phyloP scores from a whole-genome alignment of 2,113 vertebrate species.

The Xiphophorus maculatus region DNA sequence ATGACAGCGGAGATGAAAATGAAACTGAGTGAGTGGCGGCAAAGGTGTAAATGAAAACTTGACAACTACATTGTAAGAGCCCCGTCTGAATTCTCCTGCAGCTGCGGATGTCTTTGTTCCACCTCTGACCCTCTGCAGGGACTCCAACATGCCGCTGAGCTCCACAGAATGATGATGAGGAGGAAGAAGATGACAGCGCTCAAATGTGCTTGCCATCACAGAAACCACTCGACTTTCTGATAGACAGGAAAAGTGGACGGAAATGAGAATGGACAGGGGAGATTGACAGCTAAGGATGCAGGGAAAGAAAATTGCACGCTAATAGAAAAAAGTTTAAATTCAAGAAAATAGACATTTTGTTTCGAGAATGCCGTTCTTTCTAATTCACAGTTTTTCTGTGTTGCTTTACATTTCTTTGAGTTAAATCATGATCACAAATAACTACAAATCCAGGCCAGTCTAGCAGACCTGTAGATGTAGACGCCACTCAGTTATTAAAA shows the following conservation, averaged over 20 bases:
- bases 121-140: slow-evolving; percentile 48
- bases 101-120: slow-evolving; percentile 29
- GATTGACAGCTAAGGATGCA: slow-evolving; percentile 5
- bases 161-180: slow-evolving; percentile 34
- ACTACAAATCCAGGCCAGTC: background rate
- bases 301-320: background rate
- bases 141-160: slow-evolving; percentile 8
- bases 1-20: slow-evolving; percentile 41
- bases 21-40: slow-evolving; percentile 21
- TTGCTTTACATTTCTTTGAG: background rate
- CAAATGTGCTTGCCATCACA: slow-evolving; percentile 26
- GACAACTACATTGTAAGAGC: slow-evolving; percentile 12
- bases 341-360: slow-evolving; percentile 7
- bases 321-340: slow-evolving; percentile 1
- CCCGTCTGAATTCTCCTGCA: slow-evolving; percentile 14
- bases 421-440: background rate
- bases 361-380: background rate
- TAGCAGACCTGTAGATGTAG: background rate
- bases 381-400: slow-evolving; percentile 16
- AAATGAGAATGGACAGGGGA: slow-evolving; percentile 9
- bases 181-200: slow-evolving; percentile 24
- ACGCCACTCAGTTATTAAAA: background rate
- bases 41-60: slow-evolving; percentile 55
- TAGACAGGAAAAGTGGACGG: slow-evolving; percentile 1
- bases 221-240: slow-evolving; percentile 4